Conservation (phyloP, 2,888 invertebrate species). For the Trimorus sp. region DNA sequence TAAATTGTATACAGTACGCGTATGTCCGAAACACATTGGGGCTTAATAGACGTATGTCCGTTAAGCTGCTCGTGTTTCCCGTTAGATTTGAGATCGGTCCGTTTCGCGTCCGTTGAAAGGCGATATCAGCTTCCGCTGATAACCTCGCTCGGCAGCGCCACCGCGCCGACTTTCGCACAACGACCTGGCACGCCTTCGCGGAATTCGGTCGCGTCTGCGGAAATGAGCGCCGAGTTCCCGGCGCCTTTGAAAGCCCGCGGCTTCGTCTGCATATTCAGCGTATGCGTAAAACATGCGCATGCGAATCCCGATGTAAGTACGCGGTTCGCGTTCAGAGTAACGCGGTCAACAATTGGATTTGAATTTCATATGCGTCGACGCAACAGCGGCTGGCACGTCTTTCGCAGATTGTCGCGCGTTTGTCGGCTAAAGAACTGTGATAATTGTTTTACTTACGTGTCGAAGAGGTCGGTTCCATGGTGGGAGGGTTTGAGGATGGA, state of each 20-base stretch:
- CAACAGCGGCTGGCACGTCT: too few relatives aligned
- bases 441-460: slow-evolving; percentile 65
- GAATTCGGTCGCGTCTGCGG: background rate
- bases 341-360: slow-evolving; percentile 67
- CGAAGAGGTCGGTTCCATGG: slow-evolving; percentile 34
- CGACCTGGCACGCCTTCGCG: too few relatives aligned
- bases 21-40: slow-evolving; percentile 68
- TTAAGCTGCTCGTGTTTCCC: slow-evolving; percentile 75
- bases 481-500: slow-evolving; percentile 19
- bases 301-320: slow-evolving; percentile 60
- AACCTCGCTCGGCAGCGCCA: slow-evolving; percentile 31
- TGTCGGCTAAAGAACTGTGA: slow-evolving; percentile 29
- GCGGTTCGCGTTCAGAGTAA: slow-evolving; percentile 58
- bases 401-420: too few relatives aligned
- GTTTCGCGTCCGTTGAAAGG: slow-evolving; percentile 64
- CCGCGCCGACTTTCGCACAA: too few relatives aligned
- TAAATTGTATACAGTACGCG: slow-evolving; percentile 73
- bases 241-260: slow-evolving; percentile 53
- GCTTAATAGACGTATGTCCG: slow-evolving; percentile 73
- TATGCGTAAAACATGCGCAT: slow-evolving; percentile 65
- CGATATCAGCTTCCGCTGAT: slow-evolving; percentile 64
- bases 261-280: slow-evolving; percentile 63
- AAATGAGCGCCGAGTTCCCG: slow-evolving; percentile 58
- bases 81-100: slow-evolving; percentile 59
- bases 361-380: slow-evolving; percentile 62